Evolutionary conservation across 1,140 invertebrate species (phyloP).

Genomic region (Probaryconus sp.): DNA sequence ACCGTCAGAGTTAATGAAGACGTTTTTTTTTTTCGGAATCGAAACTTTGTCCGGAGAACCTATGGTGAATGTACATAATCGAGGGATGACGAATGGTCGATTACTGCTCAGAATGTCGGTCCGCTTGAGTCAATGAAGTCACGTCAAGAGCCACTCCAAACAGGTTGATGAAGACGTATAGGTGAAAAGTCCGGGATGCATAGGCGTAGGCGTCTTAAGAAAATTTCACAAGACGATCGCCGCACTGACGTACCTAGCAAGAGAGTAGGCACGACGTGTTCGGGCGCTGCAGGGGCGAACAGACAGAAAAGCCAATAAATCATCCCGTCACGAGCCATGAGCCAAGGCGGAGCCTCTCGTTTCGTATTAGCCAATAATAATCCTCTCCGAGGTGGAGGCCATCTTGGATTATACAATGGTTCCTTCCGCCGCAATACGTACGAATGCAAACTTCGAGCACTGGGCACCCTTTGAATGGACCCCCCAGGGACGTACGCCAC

Average conservation of each 20-base stretch:
- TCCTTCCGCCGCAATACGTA: slow-evolving; percentile 77
- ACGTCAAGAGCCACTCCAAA: slow-evolving; percentile 43
- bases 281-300: slow-evolving; percentile 75
- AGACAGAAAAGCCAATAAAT: slow-evolving; percentile 79
- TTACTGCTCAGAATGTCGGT: slow-evolving; percentile 36
- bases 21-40: slow-evolving; percentile 48
- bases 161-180: slow-evolving; percentile 50
- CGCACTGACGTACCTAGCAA: slow-evolving; percentile 51
- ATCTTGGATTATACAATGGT: slow-evolving; percentile 81
- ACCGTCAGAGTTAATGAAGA: slow-evolving; percentile 47
- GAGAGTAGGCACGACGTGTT: slow-evolving; percentile 69
- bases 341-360: slow-evolving; percentile 80
- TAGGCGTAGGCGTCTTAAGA: slow-evolving; percentile 50
- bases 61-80: slow-evolving; percentile 15
- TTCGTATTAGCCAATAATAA: slow-evolving; percentile 82
- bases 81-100: slow-evolving; percentile 41
- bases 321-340: slow-evolving; percentile 79
- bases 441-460: slow-evolving; percentile 75
- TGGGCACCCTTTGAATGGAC: slow-evolving; percentile 69
- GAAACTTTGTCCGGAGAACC: slow-evolving; percentile 17
- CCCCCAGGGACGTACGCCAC: slow-evolving; percentile 71
- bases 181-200: slow-evolving; percentile 33
- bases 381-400: slow-evolving; percentile 79
- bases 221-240: slow-evolving; percentile 52
- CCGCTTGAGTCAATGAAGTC: slow-evolving; percentile 37